Conservation (phyloP, 2,888 invertebrate species). For the Prenolepis imparis region DNA sequence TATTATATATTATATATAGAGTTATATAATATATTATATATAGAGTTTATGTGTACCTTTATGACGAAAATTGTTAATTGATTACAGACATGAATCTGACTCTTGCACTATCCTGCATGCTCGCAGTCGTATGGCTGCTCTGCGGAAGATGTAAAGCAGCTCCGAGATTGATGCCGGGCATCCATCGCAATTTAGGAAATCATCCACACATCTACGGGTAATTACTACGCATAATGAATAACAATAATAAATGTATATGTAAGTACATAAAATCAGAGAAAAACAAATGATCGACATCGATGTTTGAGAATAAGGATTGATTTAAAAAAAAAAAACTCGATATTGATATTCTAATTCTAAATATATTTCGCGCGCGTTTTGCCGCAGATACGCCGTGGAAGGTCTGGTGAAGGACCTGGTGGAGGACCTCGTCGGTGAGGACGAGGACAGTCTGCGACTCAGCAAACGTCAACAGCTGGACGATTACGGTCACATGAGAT, state of each 20-base stretch:
- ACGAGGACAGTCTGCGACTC: constrained; percentile 86
- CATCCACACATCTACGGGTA: constrained; percentile 71
- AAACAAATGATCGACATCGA: too few relatives aligned
- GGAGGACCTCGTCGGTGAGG: constrained; percentile 83
- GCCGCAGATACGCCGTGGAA: constrained; percentile 69
- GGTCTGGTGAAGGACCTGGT: constrained; percentile 79
- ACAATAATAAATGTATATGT: not conserved
- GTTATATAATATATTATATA: not conserved
- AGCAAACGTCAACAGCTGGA: constrained; percentile 87
- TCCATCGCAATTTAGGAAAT: constrained; percentile 70
- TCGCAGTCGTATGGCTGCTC: constrained; percentile 71
- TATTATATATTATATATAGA: not conserved
- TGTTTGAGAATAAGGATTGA: too few relatives aligned
- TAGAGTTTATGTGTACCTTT: not conserved
- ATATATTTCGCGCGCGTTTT: not conserved
- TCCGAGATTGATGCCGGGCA: constrained; percentile 66
- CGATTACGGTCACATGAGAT: constrained; percentile 89
- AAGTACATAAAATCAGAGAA: not conserved
- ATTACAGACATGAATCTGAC: constrained; percentile 72
- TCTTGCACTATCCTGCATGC: constrained; percentile 66
- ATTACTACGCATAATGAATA: constrained; percentile 14
- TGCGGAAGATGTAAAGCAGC: constrained; percentile 71
- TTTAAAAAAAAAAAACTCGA: not conserved
- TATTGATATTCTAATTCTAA: not conserved
- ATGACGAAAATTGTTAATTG: not conserved